A percentile compares a stretch with the other conserved stretches of the same genome.
Conservation (phyloP, 2,113 vertebrate genomes). For the Lycocorax pyrrhopterus region DNA sequence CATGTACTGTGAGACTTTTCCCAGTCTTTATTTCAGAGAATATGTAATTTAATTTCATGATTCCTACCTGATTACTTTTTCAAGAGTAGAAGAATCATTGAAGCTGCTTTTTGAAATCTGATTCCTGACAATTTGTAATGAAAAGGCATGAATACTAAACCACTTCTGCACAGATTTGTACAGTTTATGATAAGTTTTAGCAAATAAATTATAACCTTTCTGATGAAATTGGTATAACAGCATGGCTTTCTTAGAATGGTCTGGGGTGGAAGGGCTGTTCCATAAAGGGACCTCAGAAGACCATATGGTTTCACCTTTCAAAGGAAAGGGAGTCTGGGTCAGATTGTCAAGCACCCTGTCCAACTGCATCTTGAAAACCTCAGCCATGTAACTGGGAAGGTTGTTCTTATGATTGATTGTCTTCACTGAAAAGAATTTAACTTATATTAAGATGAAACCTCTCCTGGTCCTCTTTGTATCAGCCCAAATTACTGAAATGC, state of each 20-base stretch:
- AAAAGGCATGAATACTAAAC: neutral
- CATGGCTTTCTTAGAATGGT: neutral
- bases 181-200: neutral
- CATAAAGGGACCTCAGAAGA: neutral
- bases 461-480: neutral
- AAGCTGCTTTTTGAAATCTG: neutral
- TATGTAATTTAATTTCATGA: neutral
- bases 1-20: neutral
- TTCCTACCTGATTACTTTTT: neutral
- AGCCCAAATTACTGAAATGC: neutral
- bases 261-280: accelerated
- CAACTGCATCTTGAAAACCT: neutral
- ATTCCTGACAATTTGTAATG: neutral
- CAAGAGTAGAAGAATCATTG: neutral
- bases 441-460: neutral
- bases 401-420: neutral
- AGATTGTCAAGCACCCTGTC: neutral
- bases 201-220: neutral
- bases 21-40: neutral
- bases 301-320: neutral
- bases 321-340: neutral
- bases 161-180: neutral
- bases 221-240: neutral
- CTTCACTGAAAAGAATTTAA: neutral
- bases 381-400: neutral